Conservation (phyloP, 2,888 invertebrate genomes). For the Chymomyza procnemis region DNA sequence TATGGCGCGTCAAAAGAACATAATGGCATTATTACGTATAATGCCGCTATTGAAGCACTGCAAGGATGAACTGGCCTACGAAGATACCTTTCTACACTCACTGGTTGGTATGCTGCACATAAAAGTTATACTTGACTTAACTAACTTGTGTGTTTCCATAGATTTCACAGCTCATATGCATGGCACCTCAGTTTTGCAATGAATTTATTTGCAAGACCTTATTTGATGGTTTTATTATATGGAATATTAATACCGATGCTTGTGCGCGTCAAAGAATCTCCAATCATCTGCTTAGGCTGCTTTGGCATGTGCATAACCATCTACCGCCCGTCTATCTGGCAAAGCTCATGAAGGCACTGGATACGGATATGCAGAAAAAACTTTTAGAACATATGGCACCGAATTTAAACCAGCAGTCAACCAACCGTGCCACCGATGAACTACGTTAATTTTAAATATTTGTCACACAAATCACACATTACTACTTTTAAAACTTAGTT, state of each 20-base stretch:
- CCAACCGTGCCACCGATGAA: no score
- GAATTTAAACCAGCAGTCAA: no score
- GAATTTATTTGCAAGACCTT: constrained; percentile 97
- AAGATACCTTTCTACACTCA: constrained; percentile 96
- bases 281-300: constrained; percentile 91
- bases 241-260: no score
- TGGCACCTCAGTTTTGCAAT: constrained; percentile 94
- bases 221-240: constrained; percentile 97
- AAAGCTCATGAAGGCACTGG: constrained; percentile 79
- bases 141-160: constrained; percentile 17
- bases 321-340: constrained; percentile 83
- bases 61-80: constrained; percentile 94
- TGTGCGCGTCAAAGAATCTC: constrained; percentile 91
- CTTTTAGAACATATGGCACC: no score
- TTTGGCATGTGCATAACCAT: constrained; percentile 91
- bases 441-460: no score
- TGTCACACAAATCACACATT: no score
- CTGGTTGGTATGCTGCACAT: constrained; percentile 80
- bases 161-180: constrained; percentile 87
- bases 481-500: no score
- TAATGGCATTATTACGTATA: constrained; percentile 89
- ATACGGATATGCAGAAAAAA: no score
- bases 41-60: constrained; percentile 93
- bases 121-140: constrained; percentile 9
- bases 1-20: constrained; percentile 89